Base-by-base conservation (phyloP, 2,113 vertebrate genomes). In the Daubentonia madagascariensis region DNA sequence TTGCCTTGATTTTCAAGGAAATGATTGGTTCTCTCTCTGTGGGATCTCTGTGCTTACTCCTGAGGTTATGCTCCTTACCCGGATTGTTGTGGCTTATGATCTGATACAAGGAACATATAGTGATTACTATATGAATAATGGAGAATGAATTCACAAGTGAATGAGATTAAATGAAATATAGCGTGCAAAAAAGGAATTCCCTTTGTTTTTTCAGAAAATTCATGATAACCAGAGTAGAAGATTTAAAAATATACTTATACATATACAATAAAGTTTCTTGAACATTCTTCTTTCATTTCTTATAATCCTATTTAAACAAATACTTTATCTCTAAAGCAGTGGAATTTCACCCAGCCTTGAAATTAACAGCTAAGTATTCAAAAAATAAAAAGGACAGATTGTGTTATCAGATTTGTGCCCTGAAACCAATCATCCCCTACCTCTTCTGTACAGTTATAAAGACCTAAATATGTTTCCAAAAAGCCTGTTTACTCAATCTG, bases 381-480 rank as follows among this genome's bases (percentile, higher is more conserved):
- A 89, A 70, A 96, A 98, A 94, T 70, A 52, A 95, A 97, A 52
- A 18, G 57, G 91, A 97, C 86, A 94, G 20, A 79, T 78, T 96
- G 12, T 75, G 18, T 98, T 98, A 86, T 85, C 67, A 93, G 76
- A 89, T 92, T 30, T 92, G 94, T 84, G 90, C 52, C 54, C 92
- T 93, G 67, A 97, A 92, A 89, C 83, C 83, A 96, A 84, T 23
- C 32, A 75, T 93, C 43, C 35, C 65, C 63, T 87, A 61, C 30
- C 13, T 88, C 35, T 79, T 97, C 86, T 97, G 67, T 75, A 90
- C 57, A 59, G 67, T 79, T 95, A 85, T 70, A 59, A n/a, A n/a
- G 91, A 92, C 67, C 1, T 20, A 91, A 96, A 96, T 57, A 97
- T 95, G 80, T 96, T 96, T 97, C 70, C 6, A 83, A 97, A 98